Evolutionary conservation across 2,113 vertebrate genomes (phyloP).

Genomic region (Hyla sarda): DNA sequence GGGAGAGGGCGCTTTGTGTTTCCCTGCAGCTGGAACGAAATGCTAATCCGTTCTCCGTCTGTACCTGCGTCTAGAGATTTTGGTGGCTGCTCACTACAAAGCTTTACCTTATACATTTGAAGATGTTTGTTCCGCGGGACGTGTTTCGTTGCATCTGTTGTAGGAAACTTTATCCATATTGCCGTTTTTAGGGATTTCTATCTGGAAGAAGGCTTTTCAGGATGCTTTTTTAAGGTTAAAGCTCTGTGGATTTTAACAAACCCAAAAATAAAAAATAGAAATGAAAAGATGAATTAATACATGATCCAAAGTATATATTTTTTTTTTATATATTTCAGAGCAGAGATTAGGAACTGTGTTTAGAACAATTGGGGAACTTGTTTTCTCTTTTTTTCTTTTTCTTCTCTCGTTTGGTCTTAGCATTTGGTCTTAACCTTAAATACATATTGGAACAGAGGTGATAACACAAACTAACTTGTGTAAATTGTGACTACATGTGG

Average conservation of each 20-base stretch:
- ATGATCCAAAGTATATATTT: not conserved
- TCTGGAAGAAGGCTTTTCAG: not conserved
- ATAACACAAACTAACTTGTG: too few species aligned
- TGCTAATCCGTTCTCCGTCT: conserved; percentile 37
- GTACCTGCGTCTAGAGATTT: conserved; percentile 19
- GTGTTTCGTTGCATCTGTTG: conserved; percentile 24
- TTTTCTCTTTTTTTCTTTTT: too few species aligned
- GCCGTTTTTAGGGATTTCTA: conserved; percentile 5
- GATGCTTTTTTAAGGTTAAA: not conserved
- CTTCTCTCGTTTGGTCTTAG: too few species aligned
- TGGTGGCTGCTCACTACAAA: conserved; percentile 32
- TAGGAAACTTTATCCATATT: not conserved
- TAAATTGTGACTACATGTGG: too few species aligned
- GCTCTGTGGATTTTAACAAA: not conserved
- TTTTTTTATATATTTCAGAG: not conserved
- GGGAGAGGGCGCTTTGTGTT: conserved; percentile 10
- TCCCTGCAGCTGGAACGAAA: conserved; percentile 16
- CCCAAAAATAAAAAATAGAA: not conserved
- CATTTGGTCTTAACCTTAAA: too few species aligned
- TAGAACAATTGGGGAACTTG: not conserved
- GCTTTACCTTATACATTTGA: not conserved
- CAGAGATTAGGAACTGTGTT: not conserved
- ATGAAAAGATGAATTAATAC: not conserved
- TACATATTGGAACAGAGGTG: too few species aligned
- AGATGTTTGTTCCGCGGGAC: not conserved